A percentile compares a stretch with the other conserved stretches of the same genome.
These are phyloP conservation scores for Pseudomugil tenellus DNA, from an alignment of 2,797 vertebrate species.

Conservation along the genomic window DNA sequence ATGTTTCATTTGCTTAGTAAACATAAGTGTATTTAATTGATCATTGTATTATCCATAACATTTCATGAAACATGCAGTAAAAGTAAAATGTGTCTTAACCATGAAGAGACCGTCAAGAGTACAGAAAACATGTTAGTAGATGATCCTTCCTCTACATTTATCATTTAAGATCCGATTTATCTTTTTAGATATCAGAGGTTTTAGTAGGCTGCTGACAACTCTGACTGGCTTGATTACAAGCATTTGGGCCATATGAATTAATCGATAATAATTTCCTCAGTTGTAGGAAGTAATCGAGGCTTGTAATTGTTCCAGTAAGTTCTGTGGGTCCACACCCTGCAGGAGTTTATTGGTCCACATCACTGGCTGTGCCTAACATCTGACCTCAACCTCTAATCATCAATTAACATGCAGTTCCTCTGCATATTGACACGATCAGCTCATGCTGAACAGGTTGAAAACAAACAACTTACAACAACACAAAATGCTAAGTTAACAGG, in stretches of 20 bases:
- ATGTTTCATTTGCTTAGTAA: background rate
- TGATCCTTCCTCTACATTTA: background rate
- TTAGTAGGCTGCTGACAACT: slow-evolving; percentile 9
- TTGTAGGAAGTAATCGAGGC: slow-evolving; percentile 47
- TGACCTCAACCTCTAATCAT: slow-evolving; percentile 69
- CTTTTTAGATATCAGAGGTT: slow-evolving; percentile 9
- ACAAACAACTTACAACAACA: slow-evolving; percentile 42
- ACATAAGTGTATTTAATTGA: background rate
- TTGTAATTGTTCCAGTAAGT: slow-evolving; percentile 60
- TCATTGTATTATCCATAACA: background rate
- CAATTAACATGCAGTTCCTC: slow-evolving; percentile 71
- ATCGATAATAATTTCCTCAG: slow-evolving; percentile 59
- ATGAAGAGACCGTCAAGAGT: background rate
- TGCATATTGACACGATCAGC: slow-evolving; percentile 50
- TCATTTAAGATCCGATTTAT: slow-evolving; percentile 1
- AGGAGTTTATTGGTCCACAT: slow-evolving; percentile 48
- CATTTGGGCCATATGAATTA: slow-evolving; percentile 38
- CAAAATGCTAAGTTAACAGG: slow-evolving; percentile 30
- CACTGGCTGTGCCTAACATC: slow-evolving; percentile 48
- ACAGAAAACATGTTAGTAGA: background rate
- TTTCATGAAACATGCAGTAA: background rate
- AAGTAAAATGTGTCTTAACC: background rate
- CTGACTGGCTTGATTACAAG: background rate
- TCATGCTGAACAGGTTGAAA: slow-evolving; percentile 41
- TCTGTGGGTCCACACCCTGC: slow-evolving; percentile 38